Conservation (phyloP, 2,888 invertebrate species). For the Mellilla xanthometata region DNA sequence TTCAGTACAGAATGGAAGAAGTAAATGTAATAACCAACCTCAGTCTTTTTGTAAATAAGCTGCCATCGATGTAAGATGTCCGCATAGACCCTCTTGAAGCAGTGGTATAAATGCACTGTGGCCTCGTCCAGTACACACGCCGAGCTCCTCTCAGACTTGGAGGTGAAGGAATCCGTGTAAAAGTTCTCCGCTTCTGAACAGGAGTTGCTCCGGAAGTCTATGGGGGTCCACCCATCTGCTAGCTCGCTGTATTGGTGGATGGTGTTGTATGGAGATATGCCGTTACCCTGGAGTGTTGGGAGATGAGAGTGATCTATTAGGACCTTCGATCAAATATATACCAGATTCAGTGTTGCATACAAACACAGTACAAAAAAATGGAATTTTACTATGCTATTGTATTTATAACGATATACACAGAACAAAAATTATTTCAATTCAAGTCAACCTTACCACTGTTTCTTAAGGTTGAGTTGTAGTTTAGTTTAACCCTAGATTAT, state of each 20-base stretch:
- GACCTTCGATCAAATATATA: no score
- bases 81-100: constrained; percentile 93
- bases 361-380: no score
- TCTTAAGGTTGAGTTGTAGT: no score
- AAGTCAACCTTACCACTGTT: no score
- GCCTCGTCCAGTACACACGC: constrained; percentile 71
- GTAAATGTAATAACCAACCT: constrained; percentile 77
- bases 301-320: no score
- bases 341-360: no score
- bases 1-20: no score
- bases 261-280: constrained; percentile 95
- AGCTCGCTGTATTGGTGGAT: constrained; percentile 89
- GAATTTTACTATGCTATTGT: no score
- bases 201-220: constrained; percentile 90
- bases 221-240: constrained; percentile 89
- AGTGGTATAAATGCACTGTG: constrained; percentile 86
- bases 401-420: no score
- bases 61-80: constrained; percentile 94
- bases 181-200: constrained; percentile 94
- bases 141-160: constrained; percentile 60
- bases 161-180: constrained; percentile 62
- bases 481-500: no score
- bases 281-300: constrained; percentile 78
- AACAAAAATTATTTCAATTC: no score
- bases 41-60: constrained; percentile 89